A percentile compares a stretch with the other conserved stretches of the same genome.
These are phyloP conservation scores for Muraenolepis orangiensis DNA, from an alignment of 2,797 vertebrate species.

Conservation along the genomic window DNA sequence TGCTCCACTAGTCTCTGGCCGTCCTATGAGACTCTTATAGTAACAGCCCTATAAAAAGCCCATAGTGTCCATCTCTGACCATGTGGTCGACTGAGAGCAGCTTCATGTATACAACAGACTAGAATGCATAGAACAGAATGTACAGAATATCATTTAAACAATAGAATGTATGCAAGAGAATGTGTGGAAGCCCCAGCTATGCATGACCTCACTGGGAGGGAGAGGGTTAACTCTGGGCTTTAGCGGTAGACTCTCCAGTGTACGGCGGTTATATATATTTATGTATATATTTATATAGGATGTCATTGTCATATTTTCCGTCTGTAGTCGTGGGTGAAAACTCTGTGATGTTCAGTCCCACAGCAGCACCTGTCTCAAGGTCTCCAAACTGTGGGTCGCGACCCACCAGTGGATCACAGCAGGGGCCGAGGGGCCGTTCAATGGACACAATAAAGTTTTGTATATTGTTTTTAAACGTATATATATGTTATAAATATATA, in stretches of 20 bases:
- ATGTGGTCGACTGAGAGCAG: conserved; percentile 34
- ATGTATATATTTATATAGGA: too few relatives aligned
- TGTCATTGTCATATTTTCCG: not conserved
- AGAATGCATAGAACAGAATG: too few relatives aligned
- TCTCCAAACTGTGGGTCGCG: not conserved
- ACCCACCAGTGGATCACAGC: not conserved
- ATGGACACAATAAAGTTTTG: not conserved
- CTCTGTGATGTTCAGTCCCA: not conserved
- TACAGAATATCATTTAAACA: too few relatives aligned
- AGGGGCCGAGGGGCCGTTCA: not conserved
- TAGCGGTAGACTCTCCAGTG: conserved; percentile 3
- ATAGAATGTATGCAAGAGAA: too few relatives aligned
- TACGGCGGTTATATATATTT: not conserved
- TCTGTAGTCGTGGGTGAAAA: not conserved
- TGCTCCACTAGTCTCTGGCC: not conserved
- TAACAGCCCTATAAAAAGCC: too few relatives aligned
- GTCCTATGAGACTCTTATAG: not conserved
- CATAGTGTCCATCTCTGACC: too few relatives aligned
- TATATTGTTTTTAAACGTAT: not conserved
- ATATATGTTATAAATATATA: too few relatives aligned
- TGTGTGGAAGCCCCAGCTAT: conserved; percentile 21
- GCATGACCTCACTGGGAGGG: conserved; percentile 7
- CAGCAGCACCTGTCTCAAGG: too few relatives aligned
- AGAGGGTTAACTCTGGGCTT: conserved; percentile 17
- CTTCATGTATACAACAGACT: conserved; percentile 13